These are phyloP conservation scores for Globodera ellingtonae DNA, from an alignment of 1,140 invertebrate species.

Conservation along the genomic window DNA sequence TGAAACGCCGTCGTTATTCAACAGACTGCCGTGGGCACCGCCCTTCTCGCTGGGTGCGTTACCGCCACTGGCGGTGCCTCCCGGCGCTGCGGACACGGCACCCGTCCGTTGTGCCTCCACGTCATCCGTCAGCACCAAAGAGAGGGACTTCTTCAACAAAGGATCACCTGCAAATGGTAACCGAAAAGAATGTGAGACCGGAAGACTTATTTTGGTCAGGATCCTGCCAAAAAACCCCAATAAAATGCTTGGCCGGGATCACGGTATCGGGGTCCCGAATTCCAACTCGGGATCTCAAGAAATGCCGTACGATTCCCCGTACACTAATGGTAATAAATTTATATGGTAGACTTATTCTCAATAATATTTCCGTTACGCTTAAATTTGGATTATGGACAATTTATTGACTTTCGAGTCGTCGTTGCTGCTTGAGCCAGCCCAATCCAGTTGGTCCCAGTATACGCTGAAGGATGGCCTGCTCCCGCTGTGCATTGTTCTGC, in stretches of 20 bases:
- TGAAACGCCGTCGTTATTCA: conserved; percentile 49
- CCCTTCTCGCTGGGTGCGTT: not conserved
- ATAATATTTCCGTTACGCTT: not conserved
- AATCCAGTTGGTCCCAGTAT: conserved; percentile 56
- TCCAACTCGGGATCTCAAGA: no score
- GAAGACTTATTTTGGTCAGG: no score
- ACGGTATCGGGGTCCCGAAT: no score
- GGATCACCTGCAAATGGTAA: conserved; percentile 46
- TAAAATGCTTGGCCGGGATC: no score
- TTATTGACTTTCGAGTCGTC: conserved; percentile 31
- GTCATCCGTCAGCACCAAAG: conserved; percentile 49
- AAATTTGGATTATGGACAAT: not conserved
- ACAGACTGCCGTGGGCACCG: conserved; percentile 26
- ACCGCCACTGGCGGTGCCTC: not conserved
- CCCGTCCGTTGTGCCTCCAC: conserved; percentile 23
- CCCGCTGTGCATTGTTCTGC: conserved; percentile 43
- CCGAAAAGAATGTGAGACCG: not conserved
- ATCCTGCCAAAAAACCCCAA: no score
- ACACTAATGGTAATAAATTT: no score
- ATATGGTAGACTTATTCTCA: no score
- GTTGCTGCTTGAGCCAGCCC: conserved; percentile 42
- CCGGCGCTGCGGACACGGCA: conserved; percentile 13
- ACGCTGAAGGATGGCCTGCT: conserved; percentile 53
- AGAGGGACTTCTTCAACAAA: conserved; percentile 53
- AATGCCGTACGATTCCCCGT: no score